A percentile compares a stretch with the other conserved stretches of the same genome.
Conservation (phyloP, 2,797 vertebrate species). For the Chiroxiphia lanceolata region DNA sequence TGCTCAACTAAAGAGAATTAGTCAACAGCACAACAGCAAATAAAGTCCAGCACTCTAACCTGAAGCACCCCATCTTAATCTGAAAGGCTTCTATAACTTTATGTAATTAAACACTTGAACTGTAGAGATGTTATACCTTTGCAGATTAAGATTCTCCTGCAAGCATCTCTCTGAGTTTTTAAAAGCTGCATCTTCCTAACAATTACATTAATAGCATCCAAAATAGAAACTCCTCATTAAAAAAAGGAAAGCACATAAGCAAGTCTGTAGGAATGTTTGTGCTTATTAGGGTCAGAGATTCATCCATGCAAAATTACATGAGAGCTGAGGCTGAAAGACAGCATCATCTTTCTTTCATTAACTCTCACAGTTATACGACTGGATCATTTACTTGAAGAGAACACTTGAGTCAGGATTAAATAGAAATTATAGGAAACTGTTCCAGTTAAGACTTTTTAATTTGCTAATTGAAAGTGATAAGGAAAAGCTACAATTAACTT, state of each 20-base stretch:
- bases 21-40: neutral
- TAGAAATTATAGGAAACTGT: neutral
- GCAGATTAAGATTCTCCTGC: neutral
- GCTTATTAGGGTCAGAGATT: neutral
- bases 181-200: neutral
- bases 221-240: constrained; percentile 6
- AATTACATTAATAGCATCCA: neutral
- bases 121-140: neutral
- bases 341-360: constrained; percentile 12
- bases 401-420: neutral
- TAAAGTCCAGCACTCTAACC: neutral
- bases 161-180: neutral
- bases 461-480: constrained; percentile 30
- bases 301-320: neutral
- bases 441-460: neutral
- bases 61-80: neutral
- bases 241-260: neutral
- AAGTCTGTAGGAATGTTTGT: neutral
- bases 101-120: constrained; percentile 8
- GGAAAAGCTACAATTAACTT: neutral
- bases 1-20: neutral
- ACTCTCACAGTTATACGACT: neutral
- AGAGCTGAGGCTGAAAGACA: neutral
- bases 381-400: neutral
- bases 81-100: neutral